Percentiles rank a stretch among this genome's conserved stretches.
Conservation (phyloP, 2,888 invertebrate species). For the Ceraclea dissimilis region DNA sequence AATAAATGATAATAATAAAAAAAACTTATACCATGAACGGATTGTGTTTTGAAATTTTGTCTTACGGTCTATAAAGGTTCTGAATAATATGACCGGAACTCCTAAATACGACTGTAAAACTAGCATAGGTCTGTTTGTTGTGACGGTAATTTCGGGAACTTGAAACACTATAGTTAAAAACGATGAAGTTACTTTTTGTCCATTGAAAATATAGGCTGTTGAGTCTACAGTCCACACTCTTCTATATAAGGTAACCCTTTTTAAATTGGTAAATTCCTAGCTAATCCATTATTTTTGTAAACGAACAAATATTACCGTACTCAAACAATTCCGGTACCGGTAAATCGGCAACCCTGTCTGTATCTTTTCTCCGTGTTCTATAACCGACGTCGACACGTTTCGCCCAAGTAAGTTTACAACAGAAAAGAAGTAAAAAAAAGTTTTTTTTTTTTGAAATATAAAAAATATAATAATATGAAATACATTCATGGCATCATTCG, state of each 20-base stretch:
- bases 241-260: background rate
- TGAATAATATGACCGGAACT: no score
- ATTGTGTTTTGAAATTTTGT: no score
- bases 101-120: no score
- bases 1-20: no score
- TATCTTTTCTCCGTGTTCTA: background rate
- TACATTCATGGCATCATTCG: background rate
- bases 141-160: no score
- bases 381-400: slow-evolving; percentile 18
- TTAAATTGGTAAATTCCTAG: background rate
- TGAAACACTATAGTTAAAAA: no score
- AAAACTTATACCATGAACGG: no score
- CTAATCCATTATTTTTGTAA: background rate
- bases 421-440: background rate
- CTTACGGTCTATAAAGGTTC: no score
- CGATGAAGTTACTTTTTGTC: no score
- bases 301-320: background rate
- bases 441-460: background rate
- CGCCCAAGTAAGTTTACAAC: slow-evolving; percentile 23
- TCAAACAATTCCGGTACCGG: background rate
- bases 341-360: background rate
- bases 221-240: background rate
- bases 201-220: no score
- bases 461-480: background rate
- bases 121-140: no score